Percentiles rank a stretch among this genome's conserved stretches.
These are phyloP conservation scores for Agapornis canus DNA, from an alignment of 2,797 vertebrate genomes.

Conservation along the genomic window DNA sequence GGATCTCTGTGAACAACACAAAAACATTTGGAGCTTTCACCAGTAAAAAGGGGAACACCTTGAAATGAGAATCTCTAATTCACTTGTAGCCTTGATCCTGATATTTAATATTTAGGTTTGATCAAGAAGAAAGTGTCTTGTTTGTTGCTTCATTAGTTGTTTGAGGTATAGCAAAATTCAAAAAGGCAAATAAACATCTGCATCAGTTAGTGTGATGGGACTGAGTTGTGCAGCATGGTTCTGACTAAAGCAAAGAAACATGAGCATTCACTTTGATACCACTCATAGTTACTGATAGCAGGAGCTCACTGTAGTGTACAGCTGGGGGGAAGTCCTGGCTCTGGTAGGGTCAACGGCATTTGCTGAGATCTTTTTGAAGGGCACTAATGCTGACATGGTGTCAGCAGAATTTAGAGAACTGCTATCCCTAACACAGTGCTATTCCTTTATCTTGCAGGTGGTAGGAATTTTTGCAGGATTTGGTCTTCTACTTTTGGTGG, in stretches of 20 bases:
- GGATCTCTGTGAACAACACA: neutral
- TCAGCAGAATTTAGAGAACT: neutral
- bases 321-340: neutral
- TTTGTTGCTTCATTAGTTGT: neutral
- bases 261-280: neutral
- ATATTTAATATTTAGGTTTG: neutral
- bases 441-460: slow-evolving; percentile 80
- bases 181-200: neutral
- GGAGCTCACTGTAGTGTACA: neutral
- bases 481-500: slow-evolving; percentile 93
- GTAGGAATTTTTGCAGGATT: slow-evolving; percentile 99
- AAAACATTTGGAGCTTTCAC: neutral
- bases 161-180: neutral
- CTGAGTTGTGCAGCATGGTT: neutral
- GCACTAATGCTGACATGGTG: neutral
- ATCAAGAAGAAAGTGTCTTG: neutral
- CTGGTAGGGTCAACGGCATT: neutral
- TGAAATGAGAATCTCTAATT: neutral
- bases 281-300: neutral
- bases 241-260: neutral
- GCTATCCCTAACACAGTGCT: neutral
- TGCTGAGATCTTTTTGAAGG: neutral
- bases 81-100: neutral
- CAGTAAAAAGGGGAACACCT: neutral
- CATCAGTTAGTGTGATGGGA: neutral